Evolutionary conservation across 1,140 invertebrate genomes (phyloP), one percentile per base, ranked within the genome.

Genomic region (Stenopsyche tienmushanensis): DNA sequence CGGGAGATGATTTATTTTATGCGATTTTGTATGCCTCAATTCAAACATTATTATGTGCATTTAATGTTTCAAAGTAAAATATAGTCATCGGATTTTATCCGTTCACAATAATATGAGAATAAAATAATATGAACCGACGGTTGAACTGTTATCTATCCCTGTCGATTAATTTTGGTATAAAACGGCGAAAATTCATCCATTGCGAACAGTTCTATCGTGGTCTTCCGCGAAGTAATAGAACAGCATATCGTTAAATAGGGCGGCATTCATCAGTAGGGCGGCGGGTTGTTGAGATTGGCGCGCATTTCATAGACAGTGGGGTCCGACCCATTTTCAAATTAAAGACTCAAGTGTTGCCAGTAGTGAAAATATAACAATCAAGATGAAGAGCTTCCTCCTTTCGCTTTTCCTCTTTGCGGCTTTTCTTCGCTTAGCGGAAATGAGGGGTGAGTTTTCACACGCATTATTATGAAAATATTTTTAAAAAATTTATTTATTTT

Each of bases 161-260:
- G 44, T 5, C 44, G 5, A 8, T 9, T 13, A 5, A 15, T 9
- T 18, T 5, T 18, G 44, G 44, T 47, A 47, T 47, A 47, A 47
- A 47, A 20, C 44, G 17, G 8, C 7, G 18, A 18, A 18, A 47
- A 9, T 47, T 47, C 44, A 15, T 15, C 5, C 7, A 47, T 47
- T 47, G 10, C 44, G 18, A 47, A 47, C 44, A 47, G 44, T 47
- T 47, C 44, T 18, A 47, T 47, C 17, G 44, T 15, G 17, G 8
- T 15, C 7, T 20, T 47, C 17, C 18, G 44, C 17, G 8, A 5
- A 15, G 44, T 18, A 15, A 18, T 47, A 47, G 44, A 20, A 47
- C 44, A 18, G 44, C 17, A 20, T 47, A 15, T 5, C 44, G 18
- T 13, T n/a, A n/a, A n/a, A n/a, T n/a, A n/a, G n/a, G n/a, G n/a